Evolutionary conservation across 2,888 invertebrate species (phyloP).

Genomic region (Graphium colonna): DNA sequence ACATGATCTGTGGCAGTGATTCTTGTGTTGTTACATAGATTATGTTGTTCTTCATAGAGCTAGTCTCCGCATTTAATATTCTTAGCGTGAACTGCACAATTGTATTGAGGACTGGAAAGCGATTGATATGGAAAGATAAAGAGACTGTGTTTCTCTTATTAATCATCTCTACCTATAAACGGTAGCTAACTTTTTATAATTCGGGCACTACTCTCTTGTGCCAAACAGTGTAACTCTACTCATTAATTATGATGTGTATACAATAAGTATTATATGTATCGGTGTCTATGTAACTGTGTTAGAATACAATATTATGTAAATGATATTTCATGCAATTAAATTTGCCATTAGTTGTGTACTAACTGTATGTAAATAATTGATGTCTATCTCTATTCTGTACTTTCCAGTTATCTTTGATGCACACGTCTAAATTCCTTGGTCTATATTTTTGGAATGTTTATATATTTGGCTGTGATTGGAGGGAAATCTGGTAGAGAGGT

Average conservation of each 20-base stretch:
- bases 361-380: slow-evolving; percentile 4
- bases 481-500: slow-evolving; percentile 1
- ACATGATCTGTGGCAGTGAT: neutral
- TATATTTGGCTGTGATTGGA: slow-evolving; percentile 65
- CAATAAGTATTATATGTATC: neutral
- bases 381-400: slow-evolving; percentile 2
- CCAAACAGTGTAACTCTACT: neutral
- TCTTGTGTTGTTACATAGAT: neutral
- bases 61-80: slow-evolving; percentile 51
- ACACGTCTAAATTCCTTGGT: slow-evolving; percentile 14
- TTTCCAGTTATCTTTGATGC: slow-evolving; percentile 18
- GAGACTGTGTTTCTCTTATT: neutral
- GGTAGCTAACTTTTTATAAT: neutral
- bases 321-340: slow-evolving; percentile 6
- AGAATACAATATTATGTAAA: slow-evolving; percentile 1
- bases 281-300: slow-evolving; percentile 2
- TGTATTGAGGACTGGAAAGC: slow-evolving; percentile 16
- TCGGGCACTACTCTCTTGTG: neutral
- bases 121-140: neutral
- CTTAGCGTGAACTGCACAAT: slow-evolving; percentile 17
- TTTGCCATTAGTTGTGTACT: neutral
- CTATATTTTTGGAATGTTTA: slow-evolving; percentile 41
- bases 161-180: neutral
- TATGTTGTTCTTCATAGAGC: slow-evolving; percentile 21
- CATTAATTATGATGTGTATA: neutral